Conservation (phyloP, 2,113 vertebrate species). For the Crypturellus undulatus region DNA sequence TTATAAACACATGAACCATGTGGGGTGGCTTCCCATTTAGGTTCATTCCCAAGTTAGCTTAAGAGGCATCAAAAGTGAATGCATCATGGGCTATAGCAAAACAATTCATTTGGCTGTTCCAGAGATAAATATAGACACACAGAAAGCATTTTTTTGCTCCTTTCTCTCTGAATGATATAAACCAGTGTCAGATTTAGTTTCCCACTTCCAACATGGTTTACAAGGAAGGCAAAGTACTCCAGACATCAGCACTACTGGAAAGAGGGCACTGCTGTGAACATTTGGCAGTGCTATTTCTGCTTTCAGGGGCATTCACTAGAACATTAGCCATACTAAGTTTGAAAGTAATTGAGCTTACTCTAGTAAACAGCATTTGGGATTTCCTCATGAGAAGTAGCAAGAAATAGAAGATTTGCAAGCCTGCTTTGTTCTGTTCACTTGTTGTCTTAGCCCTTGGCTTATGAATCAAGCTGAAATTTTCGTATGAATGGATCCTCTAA, state of each 20-base stretch:
- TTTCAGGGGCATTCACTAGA: background rate
- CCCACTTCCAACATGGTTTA: background rate
- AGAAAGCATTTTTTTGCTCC: background rate
- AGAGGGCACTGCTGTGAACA: background rate
- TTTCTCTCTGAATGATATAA: background rate
- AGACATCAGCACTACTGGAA: background rate
- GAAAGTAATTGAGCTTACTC: background rate
- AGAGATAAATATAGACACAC: background rate
- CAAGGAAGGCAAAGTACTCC: background rate
- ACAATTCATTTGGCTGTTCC: conserved; percentile 9
- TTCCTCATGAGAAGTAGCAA: background rate
- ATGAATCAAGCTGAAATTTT: background rate
- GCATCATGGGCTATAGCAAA: conserved; percentile 7
- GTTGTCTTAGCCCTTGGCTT: background rate
- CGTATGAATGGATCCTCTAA: background rate
- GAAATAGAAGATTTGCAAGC: background rate
- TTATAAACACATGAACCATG: background rate
- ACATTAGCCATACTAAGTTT: background rate
- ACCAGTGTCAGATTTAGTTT: background rate
- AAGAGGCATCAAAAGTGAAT: background rate
- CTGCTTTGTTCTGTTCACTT: background rate
- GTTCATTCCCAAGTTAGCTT: conserved; percentile 21
- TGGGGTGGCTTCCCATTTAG: background rate
- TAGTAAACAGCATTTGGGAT: background rate
- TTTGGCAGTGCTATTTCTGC: background rate